Evolutionary conservation across 2,888 invertebrate species (phyloP).

Genomic region (Abrostola tripartita): DNA sequence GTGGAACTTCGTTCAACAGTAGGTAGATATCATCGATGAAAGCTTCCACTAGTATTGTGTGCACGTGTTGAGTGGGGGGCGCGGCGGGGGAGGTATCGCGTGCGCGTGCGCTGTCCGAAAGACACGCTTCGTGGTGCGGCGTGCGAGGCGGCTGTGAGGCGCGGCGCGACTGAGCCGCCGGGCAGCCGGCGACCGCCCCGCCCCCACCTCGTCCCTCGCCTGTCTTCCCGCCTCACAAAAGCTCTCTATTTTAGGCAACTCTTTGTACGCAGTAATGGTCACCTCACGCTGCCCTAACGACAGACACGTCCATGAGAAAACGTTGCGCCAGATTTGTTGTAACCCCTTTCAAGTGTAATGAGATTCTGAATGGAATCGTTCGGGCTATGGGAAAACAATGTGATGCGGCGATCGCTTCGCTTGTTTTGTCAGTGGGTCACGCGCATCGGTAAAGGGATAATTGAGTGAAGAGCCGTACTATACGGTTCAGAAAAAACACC

Average conservation of each 20-base stretch:
- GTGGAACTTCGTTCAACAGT: constrained; percentile 61
- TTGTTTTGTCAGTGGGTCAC: constrained; percentile 84
- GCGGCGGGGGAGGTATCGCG: constrained; percentile 78
- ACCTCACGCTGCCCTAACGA: constrained; percentile 88
- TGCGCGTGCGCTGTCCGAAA: constrained; percentile 76
- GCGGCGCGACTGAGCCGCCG: constrained; percentile 87
- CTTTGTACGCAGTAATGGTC: constrained; percentile 88
- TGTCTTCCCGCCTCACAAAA: constrained; percentile 86
- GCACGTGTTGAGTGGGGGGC: constrained; percentile 76
- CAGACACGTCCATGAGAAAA: constrained; percentile 87
- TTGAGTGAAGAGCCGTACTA: constrained; percentile 56
- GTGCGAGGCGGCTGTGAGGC: constrained; percentile 84
- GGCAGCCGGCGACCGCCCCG: constrained; percentile 84
- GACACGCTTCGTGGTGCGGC: constrained; percentile 74
- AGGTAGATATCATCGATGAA: constrained; percentile 57
- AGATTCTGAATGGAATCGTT: constrained; percentile 86
- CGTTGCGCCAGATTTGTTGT: constrained; percentile 86
- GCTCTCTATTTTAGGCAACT: constrained; percentile 89
- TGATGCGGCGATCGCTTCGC: constrained; percentile 67
- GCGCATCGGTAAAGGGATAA: constrained; percentile 66
- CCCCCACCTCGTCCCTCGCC: constrained; percentile 79
- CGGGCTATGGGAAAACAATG: constrained; percentile 86
- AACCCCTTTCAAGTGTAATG: constrained; percentile 85
- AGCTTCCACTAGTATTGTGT: constrained; percentile 56
- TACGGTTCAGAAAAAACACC: constrained; percentile 43